Evolutionary conservation across 2,113 vertebrate genomes (phyloP), one percentile per base, ranked within the genome.

Genomic region (Sorex fumeus): DNA sequence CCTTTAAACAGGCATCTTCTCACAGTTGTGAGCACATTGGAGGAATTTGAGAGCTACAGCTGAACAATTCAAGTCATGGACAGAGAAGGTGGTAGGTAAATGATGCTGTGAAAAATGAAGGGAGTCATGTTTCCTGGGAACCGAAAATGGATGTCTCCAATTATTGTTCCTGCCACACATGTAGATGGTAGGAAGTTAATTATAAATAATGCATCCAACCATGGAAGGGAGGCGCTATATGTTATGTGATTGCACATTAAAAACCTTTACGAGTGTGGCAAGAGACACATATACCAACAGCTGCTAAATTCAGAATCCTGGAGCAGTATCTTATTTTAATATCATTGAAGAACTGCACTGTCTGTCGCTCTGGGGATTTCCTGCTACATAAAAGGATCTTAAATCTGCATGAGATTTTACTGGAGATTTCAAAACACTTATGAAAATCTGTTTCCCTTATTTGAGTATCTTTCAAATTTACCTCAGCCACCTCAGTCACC

Each of bases 181-280:
- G 71, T 84, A 90, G 74, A 90, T 70, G 21, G 32, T 45, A 34
- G 91, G 84, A 91, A 88, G 69, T 88, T 93, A 94, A 93, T 90
- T 95, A 96, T 92, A 95, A 95, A 95, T 95, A 92, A 95, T 93
- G 76, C 83, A 95, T 83, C 83, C 62, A 53, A 5, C 85, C 40
- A 40, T 81, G 81, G 83, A 88, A 93, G 34, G 57, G 69, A 90
- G 90, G 76, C 88, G 62, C 86, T 94, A 21, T 85, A 74, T 72
- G 81, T 79, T 88, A 69, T 72, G 36, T 62, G 93, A 87, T 81
- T 84, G 47, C 13, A 16, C 90, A 87, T 94, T 85, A 90, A 91
- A 93, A 96, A 81, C 47, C 79, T 96, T 96, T 94, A 91, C 93
- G 94, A 92, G 83, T 70, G 76, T 87, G 47, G 76, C 94, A 92